phyloP scores from a whole-genome alignment of 2,113 vertebrate genomes.

The Ictidomys tridecemlineatus region DNA sequence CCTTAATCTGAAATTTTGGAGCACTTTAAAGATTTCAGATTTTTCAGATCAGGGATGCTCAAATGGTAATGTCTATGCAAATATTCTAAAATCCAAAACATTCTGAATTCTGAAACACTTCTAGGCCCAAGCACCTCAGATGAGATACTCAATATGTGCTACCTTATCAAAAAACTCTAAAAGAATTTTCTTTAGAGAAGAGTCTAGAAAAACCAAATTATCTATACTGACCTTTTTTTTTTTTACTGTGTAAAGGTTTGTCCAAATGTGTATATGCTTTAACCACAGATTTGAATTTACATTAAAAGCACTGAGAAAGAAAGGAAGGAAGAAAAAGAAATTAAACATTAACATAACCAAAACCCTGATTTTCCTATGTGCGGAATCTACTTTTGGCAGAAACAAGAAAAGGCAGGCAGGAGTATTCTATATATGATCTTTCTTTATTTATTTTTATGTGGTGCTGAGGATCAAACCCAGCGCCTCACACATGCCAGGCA shows the following conservation, averaged over 20 bases:
- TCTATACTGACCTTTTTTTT: background rate
- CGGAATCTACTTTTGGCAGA: slow-evolving; percentile 4
- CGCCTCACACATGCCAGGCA: no score
- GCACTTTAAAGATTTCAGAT: background rate
- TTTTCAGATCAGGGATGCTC: background rate
- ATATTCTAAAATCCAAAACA: background rate
- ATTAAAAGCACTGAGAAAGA: background rate
- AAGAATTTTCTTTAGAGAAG: background rate
- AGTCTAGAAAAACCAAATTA: slow-evolving; percentile 34
- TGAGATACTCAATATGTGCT: background rate
- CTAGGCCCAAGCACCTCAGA: background rate
- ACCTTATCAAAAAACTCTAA: background rate
- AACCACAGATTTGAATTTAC: background rate
- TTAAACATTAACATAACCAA: slow-evolving; percentile 25
- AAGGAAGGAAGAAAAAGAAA: background rate
- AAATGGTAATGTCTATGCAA: background rate
- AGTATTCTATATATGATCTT: background rate
- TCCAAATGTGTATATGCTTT: background rate
- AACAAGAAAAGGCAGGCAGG: background rate
- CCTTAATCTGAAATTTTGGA: background rate
- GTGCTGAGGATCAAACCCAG: no score
- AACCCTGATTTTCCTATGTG: background rate
- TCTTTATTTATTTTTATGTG: no score
- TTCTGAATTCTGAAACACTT: background rate
- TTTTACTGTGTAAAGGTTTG: background rate